Percentiles rank a stretch among this genome's conserved stretches.
These are phyloP conservation scores for Syndactyla subalaris DNA, from an alignment of 2,797 vertebrate species.

Conservation along the genomic window DNA sequence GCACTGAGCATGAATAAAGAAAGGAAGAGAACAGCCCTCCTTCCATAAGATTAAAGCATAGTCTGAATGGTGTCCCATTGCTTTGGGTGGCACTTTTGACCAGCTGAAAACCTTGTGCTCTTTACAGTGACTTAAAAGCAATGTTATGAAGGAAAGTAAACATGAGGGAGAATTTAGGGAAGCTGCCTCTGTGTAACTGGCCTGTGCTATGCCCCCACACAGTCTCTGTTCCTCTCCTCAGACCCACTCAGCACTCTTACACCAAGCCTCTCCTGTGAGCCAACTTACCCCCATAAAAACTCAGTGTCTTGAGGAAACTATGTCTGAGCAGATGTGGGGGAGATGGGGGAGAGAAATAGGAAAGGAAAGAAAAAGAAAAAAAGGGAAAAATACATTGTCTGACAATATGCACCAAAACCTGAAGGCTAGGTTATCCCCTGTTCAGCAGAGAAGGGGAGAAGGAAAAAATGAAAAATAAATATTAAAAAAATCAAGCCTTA, in stretches of 20 bases:
- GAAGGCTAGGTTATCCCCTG: not conserved
- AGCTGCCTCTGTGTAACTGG: not conserved
- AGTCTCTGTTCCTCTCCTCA: not conserved
- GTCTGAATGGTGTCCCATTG: not conserved
- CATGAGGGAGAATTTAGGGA: not conserved
- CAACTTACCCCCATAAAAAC: not conserved
- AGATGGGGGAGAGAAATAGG: not conserved
- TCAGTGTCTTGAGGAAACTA: not conserved
- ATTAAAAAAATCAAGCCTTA: not conserved
- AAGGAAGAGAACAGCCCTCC: not conserved
- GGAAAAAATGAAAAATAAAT: not conserved
- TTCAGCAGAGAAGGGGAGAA: not conserved
- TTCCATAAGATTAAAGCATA: not conserved
- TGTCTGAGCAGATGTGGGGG: too few relatives aligned
- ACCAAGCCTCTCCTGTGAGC: not conserved
- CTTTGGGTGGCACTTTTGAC: not conserved
- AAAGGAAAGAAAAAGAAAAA: not conserved
- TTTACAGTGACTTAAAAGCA: not conserved
- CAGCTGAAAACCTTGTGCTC: not conserved
- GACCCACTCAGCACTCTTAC: not conserved
- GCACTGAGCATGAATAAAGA: not conserved
- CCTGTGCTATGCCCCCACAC: not conserved
- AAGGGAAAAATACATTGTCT: not conserved
- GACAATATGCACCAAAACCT: not conserved
- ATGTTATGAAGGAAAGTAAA: not conserved